Evolutionary conservation across 2,888 invertebrate genomes (phyloP), one percentile per base, ranked within the genome.

Genomic region (Cosmia pyralina): DNA sequence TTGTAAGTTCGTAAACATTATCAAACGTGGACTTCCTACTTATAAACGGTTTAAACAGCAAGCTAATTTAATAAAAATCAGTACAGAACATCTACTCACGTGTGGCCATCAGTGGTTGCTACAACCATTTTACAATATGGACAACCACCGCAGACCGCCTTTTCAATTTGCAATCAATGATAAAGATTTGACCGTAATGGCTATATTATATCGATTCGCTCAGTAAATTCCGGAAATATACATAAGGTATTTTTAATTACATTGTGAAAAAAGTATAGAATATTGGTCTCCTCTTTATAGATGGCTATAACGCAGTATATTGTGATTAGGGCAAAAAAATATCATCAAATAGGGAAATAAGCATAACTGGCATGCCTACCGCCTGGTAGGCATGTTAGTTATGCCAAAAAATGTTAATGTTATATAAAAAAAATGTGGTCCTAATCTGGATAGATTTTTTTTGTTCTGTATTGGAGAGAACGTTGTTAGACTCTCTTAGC

Each of bases 141-240:
- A 57, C 22, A n/a, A 53, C 34, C 6, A 52, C 75, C 81, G 41
- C 75, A 75, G 15, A 50, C 53, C 38, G n/a, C 67, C 67, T 67
- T 75, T 81, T 77, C 67, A 81, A 77, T 77, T 75, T 81, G 67
- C 66, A 77, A 77, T 77, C 55, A 75, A 63, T 81, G 67, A 62
- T 81, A 59, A 63, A 57, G 50, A 38, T 46, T 44, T 80, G n/a
- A 22, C 44, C 13, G 34, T 63, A 67, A 67, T 75, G 52, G 60
- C n/a, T 22, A n/a, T 62, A 59, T 57, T 60, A 57, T 66, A 50
- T 55, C 52, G n/a, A 62, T 60, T 66, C 7, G 22, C 34, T 62
- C 53, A 60, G 4, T 66, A 55, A 62, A 75, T 66, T 66, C 55
- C 13, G 55, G 28, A 7, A 62, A 67, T 48, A 22, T 19, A 63